phyloP scores from a whole-genome alignment of 2,113 vertebrate genomes.

The Ursus arctos region DNA sequence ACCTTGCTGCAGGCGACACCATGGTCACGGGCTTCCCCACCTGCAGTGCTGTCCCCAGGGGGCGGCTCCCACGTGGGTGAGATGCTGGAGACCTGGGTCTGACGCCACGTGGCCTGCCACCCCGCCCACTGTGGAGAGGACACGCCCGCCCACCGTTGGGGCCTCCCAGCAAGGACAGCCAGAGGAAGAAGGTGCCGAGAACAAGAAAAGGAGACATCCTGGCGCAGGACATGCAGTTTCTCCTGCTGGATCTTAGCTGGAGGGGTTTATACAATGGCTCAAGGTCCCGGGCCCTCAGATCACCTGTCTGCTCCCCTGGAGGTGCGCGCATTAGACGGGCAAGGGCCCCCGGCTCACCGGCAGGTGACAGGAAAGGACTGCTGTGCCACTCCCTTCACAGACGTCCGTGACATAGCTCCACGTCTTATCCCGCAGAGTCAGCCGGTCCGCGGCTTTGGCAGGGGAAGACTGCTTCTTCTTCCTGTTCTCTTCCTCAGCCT shows the following conservation, averaged over 20 bases:
- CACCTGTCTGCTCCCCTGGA: accelerated
- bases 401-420: conserved; percentile 80
- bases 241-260: background rate
- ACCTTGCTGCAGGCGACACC: accelerated
- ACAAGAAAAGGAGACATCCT: background rate
- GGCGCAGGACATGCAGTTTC: background rate
- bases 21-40: no score
- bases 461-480: conserved; percentile 51
- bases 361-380: accelerated
- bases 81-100: background rate
- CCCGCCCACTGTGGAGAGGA: background rate
- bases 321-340: accelerated
- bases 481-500: conserved; percentile 78
- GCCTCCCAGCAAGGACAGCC: no score
- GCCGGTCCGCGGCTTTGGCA: background rate
- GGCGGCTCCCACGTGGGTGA: accelerated
- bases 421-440: conserved; percentile 78
- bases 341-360: conserved; percentile 68
- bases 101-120: accelerated
- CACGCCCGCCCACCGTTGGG: no score
- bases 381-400: background rate
- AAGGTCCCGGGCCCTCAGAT: background rate
- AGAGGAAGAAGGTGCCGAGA: no score
- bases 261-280: accelerated
- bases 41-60: background rate